Percentiles rank a stretch among this genome's conserved stretches.
phyloP scores from a whole-genome alignment of 92 coral and sea anemone species.

The Epizoanthus illoricatus region DNA sequence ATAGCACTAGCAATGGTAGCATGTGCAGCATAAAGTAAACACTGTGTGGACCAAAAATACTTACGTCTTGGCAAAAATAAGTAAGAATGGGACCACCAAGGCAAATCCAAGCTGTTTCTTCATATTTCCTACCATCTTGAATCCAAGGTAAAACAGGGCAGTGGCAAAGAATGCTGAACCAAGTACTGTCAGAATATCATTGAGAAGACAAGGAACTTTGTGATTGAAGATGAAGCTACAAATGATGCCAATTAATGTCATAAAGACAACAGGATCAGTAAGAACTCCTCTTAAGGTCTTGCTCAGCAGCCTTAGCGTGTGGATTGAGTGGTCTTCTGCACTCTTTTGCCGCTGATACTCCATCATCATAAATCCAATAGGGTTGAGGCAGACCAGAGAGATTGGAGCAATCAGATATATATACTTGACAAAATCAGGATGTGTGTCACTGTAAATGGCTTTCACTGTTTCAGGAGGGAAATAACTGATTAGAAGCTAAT shows the following conservation, averaged over 20 bases:
- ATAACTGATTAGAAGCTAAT: background rate
- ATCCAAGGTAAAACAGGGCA: conserved; percentile 83
- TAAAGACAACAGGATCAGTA: conserved; percentile 71
- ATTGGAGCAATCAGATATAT: conserved; percentile 79
- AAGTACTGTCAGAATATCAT: conserved; percentile 60
- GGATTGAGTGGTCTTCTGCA: conserved; percentile 33
- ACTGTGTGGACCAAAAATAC: conserved; percentile 11
- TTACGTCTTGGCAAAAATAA: conserved; percentile 79
- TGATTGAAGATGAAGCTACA: conserved; percentile 60
- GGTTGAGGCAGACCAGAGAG: conserved; percentile 62
- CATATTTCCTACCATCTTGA: conserved; percentile 91
- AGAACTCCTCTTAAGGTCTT: conserved; percentile 70
- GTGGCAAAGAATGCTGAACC: conserved; percentile 81
- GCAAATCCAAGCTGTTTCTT: conserved; percentile 71
- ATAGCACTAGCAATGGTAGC: background rate
- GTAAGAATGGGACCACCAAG: conserved; percentile 74
- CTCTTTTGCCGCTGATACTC: conserved; percentile 67
- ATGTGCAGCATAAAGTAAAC: background rate
- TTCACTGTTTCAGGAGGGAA: conserved; percentile 53
- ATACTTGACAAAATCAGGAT: conserved; percentile 79
- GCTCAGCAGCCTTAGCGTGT: conserved; percentile 47
- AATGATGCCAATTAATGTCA: conserved; percentile 78
- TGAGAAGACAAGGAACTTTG: conserved; percentile 56
- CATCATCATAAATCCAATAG: conserved; percentile 75
- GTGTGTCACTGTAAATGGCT: conserved; percentile 70